These are phyloP conservation scores for Xerus inauris DNA, from an alignment of 2,113 vertebrate genomes.

Conservation along the genomic window DNA sequence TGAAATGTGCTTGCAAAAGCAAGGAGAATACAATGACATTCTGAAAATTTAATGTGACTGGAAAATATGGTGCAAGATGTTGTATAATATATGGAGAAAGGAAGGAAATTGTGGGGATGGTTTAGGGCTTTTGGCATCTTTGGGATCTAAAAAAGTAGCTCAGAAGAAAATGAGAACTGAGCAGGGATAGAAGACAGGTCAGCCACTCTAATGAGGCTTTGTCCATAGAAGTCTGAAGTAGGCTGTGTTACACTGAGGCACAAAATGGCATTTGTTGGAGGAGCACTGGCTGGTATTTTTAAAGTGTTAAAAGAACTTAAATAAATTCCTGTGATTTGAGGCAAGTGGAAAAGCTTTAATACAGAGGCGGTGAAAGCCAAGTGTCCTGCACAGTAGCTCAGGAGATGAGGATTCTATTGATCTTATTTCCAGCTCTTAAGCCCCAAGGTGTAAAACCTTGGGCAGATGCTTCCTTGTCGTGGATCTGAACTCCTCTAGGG, in stretches of 20 bases:
- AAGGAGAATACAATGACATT: background rate
- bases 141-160: background rate
- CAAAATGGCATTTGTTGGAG: constrained; percentile 1
- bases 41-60: background rate
- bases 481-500: constrained; percentile 35
- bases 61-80: background rate
- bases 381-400: background rate
- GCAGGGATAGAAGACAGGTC: background rate
- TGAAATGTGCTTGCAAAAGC: background rate
- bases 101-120: background rate
- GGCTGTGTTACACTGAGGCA: background rate
- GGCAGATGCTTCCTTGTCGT: constrained; percentile 8
- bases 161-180: background rate
- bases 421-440: constrained; percentile 45
- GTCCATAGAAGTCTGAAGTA: background rate
- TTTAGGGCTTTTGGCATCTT: background rate
- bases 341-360: constrained; percentile 31
- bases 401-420: constrained; percentile 46
- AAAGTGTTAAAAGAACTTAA: constrained; percentile 33
- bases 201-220: background rate
- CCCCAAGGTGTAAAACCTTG: background rate
- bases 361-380: background rate
- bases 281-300: background rate
- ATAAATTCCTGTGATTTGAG: constrained; percentile 47
- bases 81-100: too few relatives aligned